phyloP scores from a whole-genome alignment of 2,888 invertebrate species.

The Netelia fuscicornis region DNA sequence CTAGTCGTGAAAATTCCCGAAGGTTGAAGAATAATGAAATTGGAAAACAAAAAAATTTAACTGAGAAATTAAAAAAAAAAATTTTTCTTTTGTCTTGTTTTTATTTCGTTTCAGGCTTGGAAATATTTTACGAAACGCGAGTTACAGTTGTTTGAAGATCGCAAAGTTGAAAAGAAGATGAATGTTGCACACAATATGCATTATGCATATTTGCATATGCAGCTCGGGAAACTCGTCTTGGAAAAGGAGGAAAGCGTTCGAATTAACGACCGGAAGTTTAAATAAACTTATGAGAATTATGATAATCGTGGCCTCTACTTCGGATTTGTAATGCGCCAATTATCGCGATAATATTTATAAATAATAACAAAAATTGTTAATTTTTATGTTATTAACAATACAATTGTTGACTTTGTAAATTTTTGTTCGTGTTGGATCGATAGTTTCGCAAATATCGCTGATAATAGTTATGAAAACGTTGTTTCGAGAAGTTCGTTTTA shows the following conservation, averaged over 20 bases:
- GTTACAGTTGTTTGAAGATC: background rate
- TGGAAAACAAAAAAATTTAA: too few relatives aligned
- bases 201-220: constrained; percentile 36
- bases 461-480: too few relatives aligned
- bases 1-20: background rate
- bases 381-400: too few relatives aligned
- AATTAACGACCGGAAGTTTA: constrained; percentile 60
- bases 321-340: constrained; percentile 35
- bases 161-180: constrained; percentile 7
- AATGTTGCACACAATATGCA: constrained; percentile 5
- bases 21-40: background rate
- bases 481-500: too few relatives aligned
- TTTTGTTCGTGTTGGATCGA: too few relatives aligned
- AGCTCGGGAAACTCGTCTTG: constrained; percentile 20
- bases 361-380: too few relatives aligned
- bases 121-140: background rate
- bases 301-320: constrained; percentile 43
- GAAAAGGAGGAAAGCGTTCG: constrained; percentile 21
- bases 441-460: too few relatives aligned
- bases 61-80: background rate
- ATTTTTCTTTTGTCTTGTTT: background rate
- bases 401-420: too few relatives aligned
- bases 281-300: constrained; percentile 63
- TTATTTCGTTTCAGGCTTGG: background rate
- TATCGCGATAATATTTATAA: constrained; percentile 13